These are phyloP conservation scores for Drosophila watanabei DNA, from an alignment of 1,140 invertebrate species.

Conservation along the genomic window DNA sequence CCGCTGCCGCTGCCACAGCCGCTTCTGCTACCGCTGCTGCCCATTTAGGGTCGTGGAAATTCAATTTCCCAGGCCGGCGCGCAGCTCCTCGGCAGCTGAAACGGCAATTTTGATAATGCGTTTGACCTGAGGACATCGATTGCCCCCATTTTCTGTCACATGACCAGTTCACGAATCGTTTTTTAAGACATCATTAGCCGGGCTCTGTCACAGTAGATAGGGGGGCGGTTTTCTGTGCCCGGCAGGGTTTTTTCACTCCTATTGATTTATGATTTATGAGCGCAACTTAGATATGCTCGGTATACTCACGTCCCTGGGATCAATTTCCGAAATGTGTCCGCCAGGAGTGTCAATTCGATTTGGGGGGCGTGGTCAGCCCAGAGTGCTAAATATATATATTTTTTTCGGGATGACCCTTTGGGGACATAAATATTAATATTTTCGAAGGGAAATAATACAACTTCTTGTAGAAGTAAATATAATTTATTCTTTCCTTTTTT, in stretches of 20 bases:
- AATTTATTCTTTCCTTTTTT: neutral
- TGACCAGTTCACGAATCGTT: slow-evolving; percentile 71
- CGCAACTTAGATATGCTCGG: slow-evolving; percentile 51
- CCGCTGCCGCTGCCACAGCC: neutral
- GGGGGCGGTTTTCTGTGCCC: slow-evolving; percentile 22
- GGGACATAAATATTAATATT: neutral
- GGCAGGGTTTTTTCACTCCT: slow-evolving; percentile 34
- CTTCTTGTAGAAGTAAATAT: neutral
- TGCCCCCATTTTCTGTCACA: slow-evolving; percentile 78
- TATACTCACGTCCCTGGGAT: slow-evolving; percentile 52
- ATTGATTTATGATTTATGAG: slow-evolving; percentile 83
- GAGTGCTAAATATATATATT: slow-evolving; percentile 22
- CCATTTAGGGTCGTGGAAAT: slow-evolving; percentile 72
- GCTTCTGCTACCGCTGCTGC: slow-evolving; percentile 5
- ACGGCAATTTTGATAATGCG: slow-evolving; percentile 81
- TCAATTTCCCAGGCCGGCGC: slow-evolving; percentile 71
- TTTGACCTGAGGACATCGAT: slow-evolving; percentile 83
- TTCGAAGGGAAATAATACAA: neutral
- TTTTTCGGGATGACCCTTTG: slow-evolving; percentile 3
- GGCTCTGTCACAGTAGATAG: slow-evolving; percentile 23
- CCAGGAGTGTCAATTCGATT: slow-evolving; percentile 70
- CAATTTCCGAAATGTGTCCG: slow-evolving; percentile 76
- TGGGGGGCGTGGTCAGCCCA: slow-evolving; percentile 51
- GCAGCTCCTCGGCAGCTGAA: slow-evolving; percentile 63
- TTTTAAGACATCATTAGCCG: slow-evolving; percentile 83